Evolutionary conservation across 2,797 vertebrate genomes (phyloP).

Genomic region (Emydoidea blandingii): DNA sequence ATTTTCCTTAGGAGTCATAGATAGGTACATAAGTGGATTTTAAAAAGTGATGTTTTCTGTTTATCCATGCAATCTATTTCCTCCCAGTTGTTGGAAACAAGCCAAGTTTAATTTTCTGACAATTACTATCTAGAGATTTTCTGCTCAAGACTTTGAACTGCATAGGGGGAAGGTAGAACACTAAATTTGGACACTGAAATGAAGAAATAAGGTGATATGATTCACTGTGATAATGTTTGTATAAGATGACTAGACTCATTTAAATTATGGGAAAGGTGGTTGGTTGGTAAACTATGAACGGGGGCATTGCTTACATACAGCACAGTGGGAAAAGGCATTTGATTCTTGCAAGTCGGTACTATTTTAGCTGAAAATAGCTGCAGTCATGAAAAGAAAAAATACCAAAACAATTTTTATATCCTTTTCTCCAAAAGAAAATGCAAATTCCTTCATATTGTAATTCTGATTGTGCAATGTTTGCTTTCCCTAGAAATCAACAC

Average conservation of each 20-base stretch:
- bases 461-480: background rate
- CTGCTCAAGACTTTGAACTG: background rate
- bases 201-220: background rate
- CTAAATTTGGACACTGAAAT: background rate
- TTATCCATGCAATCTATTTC: background rate
- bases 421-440: background rate
- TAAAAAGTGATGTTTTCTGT: background rate
- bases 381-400: slow-evolving; percentile 29
- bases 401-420: background rate
- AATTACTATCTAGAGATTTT: background rate
- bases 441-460: background rate
- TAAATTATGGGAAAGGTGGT: background rate
- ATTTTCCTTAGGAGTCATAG: background rate
- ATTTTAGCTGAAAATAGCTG: slow-evolving; percentile 5
- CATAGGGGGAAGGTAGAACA: background rate
- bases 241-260: background rate
- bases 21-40: background rate
- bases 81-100: background rate
- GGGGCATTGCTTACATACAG: background rate
- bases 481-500: background rate
- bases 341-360: background rate
- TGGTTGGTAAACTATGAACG: background rate
- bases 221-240: no score
- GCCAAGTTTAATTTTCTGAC: background rate
- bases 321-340: background rate